Conservation (phyloP, 2,888 invertebrate genomes). For the Didymodactylos carnosus region DNA sequence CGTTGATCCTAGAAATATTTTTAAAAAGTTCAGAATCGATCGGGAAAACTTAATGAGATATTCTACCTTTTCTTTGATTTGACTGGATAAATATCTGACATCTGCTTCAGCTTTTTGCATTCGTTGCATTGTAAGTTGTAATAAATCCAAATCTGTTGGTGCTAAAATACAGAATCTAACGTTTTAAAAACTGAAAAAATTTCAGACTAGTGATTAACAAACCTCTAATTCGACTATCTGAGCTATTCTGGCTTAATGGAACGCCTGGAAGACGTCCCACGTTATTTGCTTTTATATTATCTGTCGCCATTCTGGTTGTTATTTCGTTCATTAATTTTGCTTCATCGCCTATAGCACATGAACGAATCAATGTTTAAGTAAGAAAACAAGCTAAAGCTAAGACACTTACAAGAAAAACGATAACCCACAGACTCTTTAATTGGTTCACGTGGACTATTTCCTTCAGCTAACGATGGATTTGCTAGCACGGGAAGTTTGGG, state of each 20-base stretch:
- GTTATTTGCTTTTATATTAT: not conserved
- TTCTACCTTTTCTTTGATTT: not conserved
- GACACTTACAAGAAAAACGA: not conserved
- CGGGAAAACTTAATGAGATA: too few relatives aligned
- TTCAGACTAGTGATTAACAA: too few relatives aligned
- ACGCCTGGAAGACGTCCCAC: too few relatives aligned
- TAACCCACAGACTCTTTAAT: not conserved
- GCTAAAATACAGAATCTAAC: conserved; percentile 13
- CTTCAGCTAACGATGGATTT: not conserved
- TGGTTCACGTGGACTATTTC: not conserved
- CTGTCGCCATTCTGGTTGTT: not conserved
- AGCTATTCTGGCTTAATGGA: too few relatives aligned
- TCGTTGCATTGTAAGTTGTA: conserved; percentile 28
- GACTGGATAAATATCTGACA: not conserved
- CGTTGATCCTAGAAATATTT: not conserved
- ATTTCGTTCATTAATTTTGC: not conserved
- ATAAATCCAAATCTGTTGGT: conserved; percentile 27
- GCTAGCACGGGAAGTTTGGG: not conserved
- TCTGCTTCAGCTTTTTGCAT: conserved; percentile 16
- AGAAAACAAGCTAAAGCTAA: not conserved
- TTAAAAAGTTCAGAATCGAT: not conserved
- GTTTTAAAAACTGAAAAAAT: not conserved
- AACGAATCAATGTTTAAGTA: not conserved
- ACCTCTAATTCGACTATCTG: not conserved
- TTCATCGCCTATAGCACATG: not conserved